Evolutionary conservation across 2,888 invertebrate species (phyloP), one percentile per base, ranked within the genome.

Genomic region (Axea sp.): DNA sequence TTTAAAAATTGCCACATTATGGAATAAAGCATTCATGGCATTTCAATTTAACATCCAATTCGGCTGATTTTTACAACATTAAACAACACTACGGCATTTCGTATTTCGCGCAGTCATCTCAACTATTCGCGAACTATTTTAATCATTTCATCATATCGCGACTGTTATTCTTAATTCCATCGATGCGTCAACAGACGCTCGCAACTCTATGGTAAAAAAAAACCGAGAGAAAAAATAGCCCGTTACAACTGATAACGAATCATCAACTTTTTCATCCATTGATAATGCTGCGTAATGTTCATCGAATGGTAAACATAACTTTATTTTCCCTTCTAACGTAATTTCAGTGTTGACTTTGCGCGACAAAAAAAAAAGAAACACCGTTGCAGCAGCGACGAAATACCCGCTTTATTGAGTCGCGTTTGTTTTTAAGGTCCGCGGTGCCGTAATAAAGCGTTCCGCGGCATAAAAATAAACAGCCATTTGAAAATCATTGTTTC

Each of bases 341-440:
- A n/a, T n/a, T n/a, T 64, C 24, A 17, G 26, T 64, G 43, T 64
- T 64, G 51, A 64, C 43, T 43, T 64, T 62, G 24, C 31, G 17
- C 9, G n/a, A n/a, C n/a, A n/a, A n/a, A n/a, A n/a, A n/a, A n/a
- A n/a, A n/a, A n/a, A n/a, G n/a, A 35, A 35, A 43, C 33, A 43
- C 3, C 43, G 31, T 43, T 31, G 26, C 37, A 35, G 0, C 19
- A 55, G 14, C 11, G 17, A 6, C 26, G 11, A 41, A 39, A 57
- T 43, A 43, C n/a, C n/a, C 24, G 11, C 28, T 43, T 43, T 22
- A 57, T 43, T 57, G 19, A 43, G 24, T 43, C 12, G 43, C 22
- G 28, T 30, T 31, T 30, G 11, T n/a, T 53, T 53, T 53, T 39
- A 53, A 53, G 8, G 39, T 53, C 9, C 14, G 14, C 31, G 26